Conservation (phyloP, 2,113 vertebrate species). For the Hyperopisus bebe region DNA sequence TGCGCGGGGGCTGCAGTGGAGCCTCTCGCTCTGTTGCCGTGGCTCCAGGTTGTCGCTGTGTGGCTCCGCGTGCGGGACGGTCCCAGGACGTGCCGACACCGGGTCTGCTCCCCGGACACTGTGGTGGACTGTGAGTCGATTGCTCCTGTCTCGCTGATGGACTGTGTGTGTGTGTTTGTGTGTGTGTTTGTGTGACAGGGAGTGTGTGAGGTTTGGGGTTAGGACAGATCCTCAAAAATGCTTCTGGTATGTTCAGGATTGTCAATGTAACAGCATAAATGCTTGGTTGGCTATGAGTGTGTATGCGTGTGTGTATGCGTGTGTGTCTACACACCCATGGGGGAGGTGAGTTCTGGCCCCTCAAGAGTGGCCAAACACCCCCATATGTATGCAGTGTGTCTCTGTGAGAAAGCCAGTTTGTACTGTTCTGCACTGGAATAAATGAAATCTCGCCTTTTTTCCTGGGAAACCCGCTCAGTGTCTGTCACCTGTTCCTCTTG, state of each 20-base stretch:
- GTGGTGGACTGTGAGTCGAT: background rate
- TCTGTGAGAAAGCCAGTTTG: constrained; percentile 5
- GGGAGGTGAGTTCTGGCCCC: background rate
- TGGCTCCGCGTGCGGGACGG: constrained; percentile 8
- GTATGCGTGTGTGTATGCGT: background rate
- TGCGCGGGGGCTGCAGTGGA: constrained; percentile 15
- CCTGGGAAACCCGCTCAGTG: background rate
- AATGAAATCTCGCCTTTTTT: constrained; percentile 1
- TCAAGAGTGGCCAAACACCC: background rate
- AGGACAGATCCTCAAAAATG: background rate
- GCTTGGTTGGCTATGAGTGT: background rate
- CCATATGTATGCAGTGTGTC: background rate
- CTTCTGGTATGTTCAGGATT: background rate
- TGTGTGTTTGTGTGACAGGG: background rate
- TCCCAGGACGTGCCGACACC: background rate
- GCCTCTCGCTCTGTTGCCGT: background rate
- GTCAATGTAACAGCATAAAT: background rate
- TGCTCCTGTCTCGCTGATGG: background rate
- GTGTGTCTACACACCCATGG: background rate
- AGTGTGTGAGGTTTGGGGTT: background rate
- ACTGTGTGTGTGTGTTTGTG: constrained; percentile 6
- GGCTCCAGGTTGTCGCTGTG: background rate
- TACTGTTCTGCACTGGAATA: constrained; percentile 25
- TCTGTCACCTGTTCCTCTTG: background rate
- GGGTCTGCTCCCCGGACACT: background rate